These are phyloP conservation scores for Chlamydotis undulata DNA, from an alignment of 2,113 vertebrate genomes.

Conservation along the genomic window DNA sequence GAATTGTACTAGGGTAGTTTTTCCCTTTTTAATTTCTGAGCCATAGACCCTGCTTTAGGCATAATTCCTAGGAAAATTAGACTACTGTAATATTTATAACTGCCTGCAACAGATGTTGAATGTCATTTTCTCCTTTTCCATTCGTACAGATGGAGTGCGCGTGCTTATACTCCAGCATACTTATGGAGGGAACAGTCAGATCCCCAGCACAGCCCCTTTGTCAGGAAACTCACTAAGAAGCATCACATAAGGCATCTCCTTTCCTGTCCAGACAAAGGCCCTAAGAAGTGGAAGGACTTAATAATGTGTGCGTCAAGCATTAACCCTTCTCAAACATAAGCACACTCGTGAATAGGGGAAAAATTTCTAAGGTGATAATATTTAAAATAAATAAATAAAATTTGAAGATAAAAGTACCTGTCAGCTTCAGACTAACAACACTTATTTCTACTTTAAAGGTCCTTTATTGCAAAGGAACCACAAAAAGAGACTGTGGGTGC, in stretches of 20 bases:
- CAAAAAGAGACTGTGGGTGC: not conserved
- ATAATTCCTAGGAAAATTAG: slow-evolving; percentile 11
- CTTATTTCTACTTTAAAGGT: not conserved
- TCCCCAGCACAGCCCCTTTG: not conserved
- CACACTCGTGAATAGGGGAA: accelerated
- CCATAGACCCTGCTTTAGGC: not conserved
- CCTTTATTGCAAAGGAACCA: not conserved
- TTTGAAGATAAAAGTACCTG: not conserved
- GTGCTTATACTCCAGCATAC: not conserved
- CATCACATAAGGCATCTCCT: not conserved
- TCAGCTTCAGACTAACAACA: not conserved
- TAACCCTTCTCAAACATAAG: not conserved
- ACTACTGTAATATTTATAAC: not conserved
- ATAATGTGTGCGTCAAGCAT: not conserved
- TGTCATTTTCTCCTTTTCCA: not conserved
- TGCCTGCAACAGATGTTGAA: slow-evolving; percentile 16
- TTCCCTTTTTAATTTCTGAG: not conserved
- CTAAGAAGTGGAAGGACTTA: not conserved
- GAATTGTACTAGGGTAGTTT: not conserved
- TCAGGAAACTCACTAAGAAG: not conserved
- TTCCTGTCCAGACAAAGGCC: not conserved
- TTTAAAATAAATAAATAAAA: not conserved
- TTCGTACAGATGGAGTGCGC: not conserved
- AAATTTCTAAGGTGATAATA: not conserved
- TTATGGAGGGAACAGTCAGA: not conserved